These are phyloP conservation scores for Synanthedon formicaeformis DNA, from an alignment of 2,888 invertebrate genomes.

Conservation along the genomic window DNA sequence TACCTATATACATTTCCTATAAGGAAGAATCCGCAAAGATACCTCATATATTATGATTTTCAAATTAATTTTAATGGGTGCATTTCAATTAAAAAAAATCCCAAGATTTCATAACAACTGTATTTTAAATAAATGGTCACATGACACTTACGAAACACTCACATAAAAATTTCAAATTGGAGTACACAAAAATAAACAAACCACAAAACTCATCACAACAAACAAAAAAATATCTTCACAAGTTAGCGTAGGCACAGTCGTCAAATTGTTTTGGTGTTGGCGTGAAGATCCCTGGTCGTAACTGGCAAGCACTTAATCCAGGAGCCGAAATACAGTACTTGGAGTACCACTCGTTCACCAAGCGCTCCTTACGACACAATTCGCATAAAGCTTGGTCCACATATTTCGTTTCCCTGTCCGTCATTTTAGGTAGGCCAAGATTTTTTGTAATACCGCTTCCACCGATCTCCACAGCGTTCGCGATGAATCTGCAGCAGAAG, in stretches of 20 bases:
- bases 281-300: slow-evolving; percentile 26
- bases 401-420: slow-evolving; percentile 38
- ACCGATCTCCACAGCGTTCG: slow-evolving; percentile 50
- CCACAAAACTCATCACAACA: neutral
- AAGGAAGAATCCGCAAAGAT: no score
- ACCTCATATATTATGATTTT: no score
- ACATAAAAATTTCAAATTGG: neutral
- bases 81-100: no score
- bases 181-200: neutral
- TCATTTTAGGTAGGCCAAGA: slow-evolving; percentile 59
- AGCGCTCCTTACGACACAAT: slow-evolving; percentile 23
- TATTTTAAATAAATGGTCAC: neutral
- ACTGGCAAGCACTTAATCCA: slow-evolving; percentile 28
- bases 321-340: slow-evolving; percentile 29
- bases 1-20: no score
- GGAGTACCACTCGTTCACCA: slow-evolving; percentile 39
- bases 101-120: no score
- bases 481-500: slow-evolving; percentile 52
- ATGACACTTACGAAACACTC: neutral
- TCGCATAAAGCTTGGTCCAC: slow-evolving; percentile 45
- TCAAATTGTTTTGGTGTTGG: slow-evolving; percentile 24
- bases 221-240: slow-evolving; percentile 13
- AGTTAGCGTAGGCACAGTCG: slow-evolving; percentile 43
- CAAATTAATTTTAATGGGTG: no score
- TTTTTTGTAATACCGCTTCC: slow-evolving; percentile 54